Conservation (phyloP, 2,888 invertebrate species). For the Melanostoma scalare region DNA sequence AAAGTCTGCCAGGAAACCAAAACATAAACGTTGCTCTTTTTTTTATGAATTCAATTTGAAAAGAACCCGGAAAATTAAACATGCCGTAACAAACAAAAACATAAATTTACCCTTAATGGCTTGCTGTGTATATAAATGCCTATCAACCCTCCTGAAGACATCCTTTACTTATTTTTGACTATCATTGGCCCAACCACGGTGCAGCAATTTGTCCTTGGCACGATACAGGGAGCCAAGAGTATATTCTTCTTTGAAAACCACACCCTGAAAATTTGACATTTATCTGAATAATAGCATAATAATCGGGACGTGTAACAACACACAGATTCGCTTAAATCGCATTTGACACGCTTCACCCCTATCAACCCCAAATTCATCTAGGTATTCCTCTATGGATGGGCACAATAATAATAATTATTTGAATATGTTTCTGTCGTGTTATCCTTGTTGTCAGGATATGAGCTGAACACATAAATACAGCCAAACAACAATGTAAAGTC, state of each 20-base stretch:
- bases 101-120: conserved; percentile 73
- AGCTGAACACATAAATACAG: conserved; percentile 44
- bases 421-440: conserved; percentile 72
- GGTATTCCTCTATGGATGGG: conserved; percentile 27
- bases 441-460: conserved; percentile 69
- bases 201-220: conserved; percentile 62
- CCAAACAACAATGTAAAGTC: conserved; percentile 44
- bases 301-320: conserved; percentile 72
- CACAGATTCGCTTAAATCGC: conserved; percentile 72
- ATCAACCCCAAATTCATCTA: conserved; percentile 27
- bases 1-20: conserved; percentile 45
- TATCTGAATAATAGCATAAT: conserved; percentile 71
- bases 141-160: conserved; percentile 3
- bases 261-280: conserved; percentile 73
- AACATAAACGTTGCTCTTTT: conserved; percentile 68
- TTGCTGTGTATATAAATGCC: conserved; percentile 1
- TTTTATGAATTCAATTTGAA: conserved; percentile 53
- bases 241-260: conserved; percentile 57
- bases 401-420: conserved; percentile 69
- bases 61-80: conserved; percentile 71
- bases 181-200: conserved; percentile 49
- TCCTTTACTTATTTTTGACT: conserved; percentile 12
- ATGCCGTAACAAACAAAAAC: conserved; percentile 73
- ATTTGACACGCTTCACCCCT: conserved; percentile 71
- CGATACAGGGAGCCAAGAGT: conserved; percentile 4